phyloP scores from a whole-genome alignment of 2,888 invertebrate genomes.

The Hemaris fuciformis region DNA sequence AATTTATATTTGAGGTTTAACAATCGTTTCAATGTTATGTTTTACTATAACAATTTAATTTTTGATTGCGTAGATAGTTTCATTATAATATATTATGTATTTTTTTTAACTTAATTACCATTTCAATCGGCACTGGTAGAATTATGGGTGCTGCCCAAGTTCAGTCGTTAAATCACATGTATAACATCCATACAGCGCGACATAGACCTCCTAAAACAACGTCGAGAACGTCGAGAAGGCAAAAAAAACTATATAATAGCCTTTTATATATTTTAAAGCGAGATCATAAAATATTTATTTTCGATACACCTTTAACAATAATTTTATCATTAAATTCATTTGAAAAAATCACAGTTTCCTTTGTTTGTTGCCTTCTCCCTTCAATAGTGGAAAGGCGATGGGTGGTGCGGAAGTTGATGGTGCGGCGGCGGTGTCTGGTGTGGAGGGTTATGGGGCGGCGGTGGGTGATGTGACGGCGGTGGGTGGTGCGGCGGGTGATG shows the following conservation, averaged over 20 bases:
- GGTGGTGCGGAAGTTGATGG: conserved; percentile 19
- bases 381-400: conserved; percentile 6
- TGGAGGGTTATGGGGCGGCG: not conserved
- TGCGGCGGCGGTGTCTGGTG: conserved; percentile 21
- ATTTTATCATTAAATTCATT: not conserved
- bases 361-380: not conserved
- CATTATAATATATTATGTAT: not conserved
- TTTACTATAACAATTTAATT: too few species aligned
- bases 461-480: conserved; percentile 12
- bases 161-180: too few species aligned
- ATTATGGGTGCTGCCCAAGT: too few species aligned
- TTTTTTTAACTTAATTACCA: not conserved
- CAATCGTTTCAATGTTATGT: not conserved
- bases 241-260: too few species aligned
- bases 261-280: too few species aligned
- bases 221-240: too few species aligned
- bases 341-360: not conserved
- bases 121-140: not conserved
- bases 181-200: too few species aligned
- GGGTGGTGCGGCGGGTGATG: conserved; percentile 15
- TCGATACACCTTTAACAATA: not conserved
- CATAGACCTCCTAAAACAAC: too few species aligned
- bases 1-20: conserved; percentile 18
- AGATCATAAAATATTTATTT: not conserved
- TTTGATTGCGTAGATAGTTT: too few species aligned